Base-by-base conservation (phyloP, 2,797 vertebrate genomes). In the Mormyrops attenuatus region DNA sequence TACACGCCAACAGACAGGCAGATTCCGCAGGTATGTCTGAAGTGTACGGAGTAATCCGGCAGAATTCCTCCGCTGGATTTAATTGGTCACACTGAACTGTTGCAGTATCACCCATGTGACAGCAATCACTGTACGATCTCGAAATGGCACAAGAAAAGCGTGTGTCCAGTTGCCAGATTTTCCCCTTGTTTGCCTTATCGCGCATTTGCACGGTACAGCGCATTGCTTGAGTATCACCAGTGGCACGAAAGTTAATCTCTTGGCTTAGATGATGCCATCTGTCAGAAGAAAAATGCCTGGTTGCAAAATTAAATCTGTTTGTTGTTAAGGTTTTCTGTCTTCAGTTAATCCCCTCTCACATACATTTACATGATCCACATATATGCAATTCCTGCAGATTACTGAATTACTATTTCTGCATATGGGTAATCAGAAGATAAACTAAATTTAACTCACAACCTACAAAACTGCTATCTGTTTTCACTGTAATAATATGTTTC, bases 1-100 rank as follows among this genome's bases (percentile, higher is more conserved):
- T 93, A 93, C 93, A 94, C 94, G 95, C 95, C 94, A 88, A 90
- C 91, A 95, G 96, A 97, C 96, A 95, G 95, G 96, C 96, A 93
- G 92, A 44, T 30, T 90, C 88, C 90, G 91, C 93, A 95, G 94
- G 95, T 95, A 95, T 20, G 38, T 95, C 94, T 94, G 91, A 93
- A 93, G 96, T 95, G 95, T 96, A 94, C 95, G 94, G 95, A 94
- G 94, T 90, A 91, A 93, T 92, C 92, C 93, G 30, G 9, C 91
- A 92, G 94, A 95, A 94, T 93, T 92, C 93, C 94, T 93, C 93
- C 91, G 17, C 73, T 88, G 47, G 52, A 89, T 88, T 88, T 53
- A 69, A 86, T 66, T 85, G 85, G 89, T 88, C 82, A 89, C 89
- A 88, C 69, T 50, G 47, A 85, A 15, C 47, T 85, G 82, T 49